These are phyloP conservation scores for Acanthis flammea DNA, from an alignment of 2,797 vertebrate genomes.

Conservation along the genomic window DNA sequence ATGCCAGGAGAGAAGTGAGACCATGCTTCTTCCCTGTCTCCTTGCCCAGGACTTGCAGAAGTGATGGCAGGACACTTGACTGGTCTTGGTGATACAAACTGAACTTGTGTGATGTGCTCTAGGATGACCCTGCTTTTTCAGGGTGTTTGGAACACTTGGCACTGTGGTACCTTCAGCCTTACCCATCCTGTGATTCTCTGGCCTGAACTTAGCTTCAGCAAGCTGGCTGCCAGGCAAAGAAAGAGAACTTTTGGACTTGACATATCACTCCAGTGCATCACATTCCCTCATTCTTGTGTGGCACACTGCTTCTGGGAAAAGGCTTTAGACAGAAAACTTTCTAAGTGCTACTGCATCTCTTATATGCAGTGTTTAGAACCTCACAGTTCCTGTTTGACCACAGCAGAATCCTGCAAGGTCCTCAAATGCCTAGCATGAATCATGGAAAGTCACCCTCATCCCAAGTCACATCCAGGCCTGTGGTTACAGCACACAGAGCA, in stretches of 20 bases:
- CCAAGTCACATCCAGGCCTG: background rate
- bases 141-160: background rate
- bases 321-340: background rate
- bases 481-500: background rate
- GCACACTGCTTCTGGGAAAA: background rate
- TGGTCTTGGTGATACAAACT: background rate
- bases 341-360: background rate
- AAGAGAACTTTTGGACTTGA: background rate
- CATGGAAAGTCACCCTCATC: background rate
- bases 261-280: background rate
- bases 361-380: background rate
- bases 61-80: background rate
- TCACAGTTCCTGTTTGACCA: background rate
- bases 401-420: background rate
- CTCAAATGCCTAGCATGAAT: background rate
- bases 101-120: background rate
- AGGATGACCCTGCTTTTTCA: background rate
- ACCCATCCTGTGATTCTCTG: background rate
- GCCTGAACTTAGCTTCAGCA: background rate
- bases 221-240: background rate
- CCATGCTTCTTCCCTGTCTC: background rate
- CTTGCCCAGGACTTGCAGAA: background rate
- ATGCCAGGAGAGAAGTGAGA: background rate
- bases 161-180: background rate
- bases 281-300: rapidly evolving